Conservation (phyloP, 2,888 invertebrate species). For the Gryllus longicercus region DNA sequence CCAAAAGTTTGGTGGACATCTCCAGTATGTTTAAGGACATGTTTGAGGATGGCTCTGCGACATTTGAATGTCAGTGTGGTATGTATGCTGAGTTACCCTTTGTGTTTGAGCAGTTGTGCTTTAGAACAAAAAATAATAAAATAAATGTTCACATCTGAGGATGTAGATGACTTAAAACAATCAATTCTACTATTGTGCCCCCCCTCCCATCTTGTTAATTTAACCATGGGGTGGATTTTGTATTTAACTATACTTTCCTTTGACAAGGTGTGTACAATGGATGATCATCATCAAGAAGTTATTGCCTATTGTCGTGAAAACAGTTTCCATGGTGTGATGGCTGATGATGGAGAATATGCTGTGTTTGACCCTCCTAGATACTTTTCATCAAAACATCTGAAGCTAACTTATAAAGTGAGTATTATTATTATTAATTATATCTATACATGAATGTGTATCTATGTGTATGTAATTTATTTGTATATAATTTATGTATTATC, state of each 20-base stretch:
- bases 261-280: slow-evolving; percentile 75
- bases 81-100: slow-evolving; percentile 45
- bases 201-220: too few relatives aligned
- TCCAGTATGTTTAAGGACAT: slow-evolving; percentile 77
- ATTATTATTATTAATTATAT: not conserved
- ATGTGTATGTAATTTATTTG: too few relatives aligned
- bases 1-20: slow-evolving; percentile 91
- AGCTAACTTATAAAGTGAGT: slow-evolving; percentile 79
- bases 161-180: too few relatives aligned
- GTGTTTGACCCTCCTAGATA: slow-evolving; percentile 86
- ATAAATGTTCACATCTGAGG: not conserved
- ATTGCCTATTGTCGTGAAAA: slow-evolving; percentile 85
- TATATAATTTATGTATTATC: too few relatives aligned
- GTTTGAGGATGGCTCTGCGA: slow-evolving; percentile 77
- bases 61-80: slow-evolving; percentile 81
- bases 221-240: not conserved
- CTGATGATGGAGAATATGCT: slow-evolving; percentile 84
- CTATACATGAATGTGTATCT: not conserved
- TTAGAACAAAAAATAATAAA: not conserved
- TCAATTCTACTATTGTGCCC: too few relatives aligned
- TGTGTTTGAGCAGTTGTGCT: not conserved
- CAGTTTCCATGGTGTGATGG: slow-evolving; percentile 79
- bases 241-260: not conserved
- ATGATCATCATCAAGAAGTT: slow-evolving; percentile 90
- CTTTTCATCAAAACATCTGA: slow-evolving; percentile 83